Conservation (phyloP, 2,888 invertebrate species). For the Erpobdella octoculata region DNA sequence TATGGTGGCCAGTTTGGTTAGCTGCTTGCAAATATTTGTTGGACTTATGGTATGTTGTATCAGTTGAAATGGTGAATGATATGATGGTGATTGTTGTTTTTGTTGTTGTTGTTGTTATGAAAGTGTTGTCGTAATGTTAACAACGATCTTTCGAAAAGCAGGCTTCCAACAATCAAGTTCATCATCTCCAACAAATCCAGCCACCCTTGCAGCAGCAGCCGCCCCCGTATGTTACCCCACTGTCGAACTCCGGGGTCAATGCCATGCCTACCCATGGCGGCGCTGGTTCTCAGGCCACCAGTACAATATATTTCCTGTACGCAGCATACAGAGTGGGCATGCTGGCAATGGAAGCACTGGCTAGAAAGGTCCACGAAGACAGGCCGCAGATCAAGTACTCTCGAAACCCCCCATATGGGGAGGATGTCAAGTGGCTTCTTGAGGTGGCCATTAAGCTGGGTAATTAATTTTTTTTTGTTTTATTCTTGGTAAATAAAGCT, state of each 20-base stretch:
- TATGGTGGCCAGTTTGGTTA: slow-evolving; percentile 2
- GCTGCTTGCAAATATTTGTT: not conserved
- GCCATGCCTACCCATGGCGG: not conserved
- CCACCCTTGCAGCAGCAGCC: slow-evolving; percentile 4
- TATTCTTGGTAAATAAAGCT: not conserved
- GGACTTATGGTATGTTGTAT: no score
- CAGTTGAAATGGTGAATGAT: not conserved
- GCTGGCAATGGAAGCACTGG: slow-evolving; percentile 88
- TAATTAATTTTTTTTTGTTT: slow-evolving; percentile 47
- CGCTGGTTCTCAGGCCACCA: not conserved
- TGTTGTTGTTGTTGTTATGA: not conserved
- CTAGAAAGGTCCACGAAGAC: slow-evolving; percentile 85
- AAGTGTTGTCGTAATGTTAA: not conserved
- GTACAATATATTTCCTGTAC: slow-evolving; percentile 60
- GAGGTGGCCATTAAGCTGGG: slow-evolving; percentile 82
- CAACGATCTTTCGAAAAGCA: not conserved
- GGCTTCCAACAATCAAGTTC: not conserved
- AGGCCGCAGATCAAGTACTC: slow-evolving; percentile 87
- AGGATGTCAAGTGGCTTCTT: slow-evolving; percentile 92
- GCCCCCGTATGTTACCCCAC: slow-evolving; percentile 13
- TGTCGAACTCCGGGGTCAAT: slow-evolving; percentile 32
- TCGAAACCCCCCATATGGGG: slow-evolving; percentile 88
- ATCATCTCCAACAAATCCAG: slow-evolving; percentile 24
- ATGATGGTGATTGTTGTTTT: not conserved
- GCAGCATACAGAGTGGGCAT: slow-evolving; percentile 92